Evolutionary conservation across 2,797 vertebrate species (phyloP), one percentile per base, ranked within the genome.

Genomic region (Sebastes oblongus): DNA sequence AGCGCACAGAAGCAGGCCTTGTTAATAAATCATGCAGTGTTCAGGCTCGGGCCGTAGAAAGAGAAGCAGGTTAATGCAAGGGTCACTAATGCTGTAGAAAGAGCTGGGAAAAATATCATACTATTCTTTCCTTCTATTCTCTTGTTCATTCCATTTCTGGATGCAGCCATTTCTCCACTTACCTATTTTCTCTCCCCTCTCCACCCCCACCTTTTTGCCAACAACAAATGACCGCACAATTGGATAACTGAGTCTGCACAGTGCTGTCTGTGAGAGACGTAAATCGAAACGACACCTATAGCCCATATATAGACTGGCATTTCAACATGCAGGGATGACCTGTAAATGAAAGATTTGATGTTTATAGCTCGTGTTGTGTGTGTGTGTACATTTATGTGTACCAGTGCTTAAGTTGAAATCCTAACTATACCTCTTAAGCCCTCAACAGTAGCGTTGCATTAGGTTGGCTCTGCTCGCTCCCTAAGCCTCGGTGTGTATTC

Each of bases 11-110:
- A 71, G 68, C 69, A 76, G 74, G 24, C 80, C 66, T 83, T 79
- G 80, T 92, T 88, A 92, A 91, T 93, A 93, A 91, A 92, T 90
- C 83, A 88, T 92, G 82, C 75, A 55, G 59, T 81, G 77, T 82
- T 92, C 73, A 64, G 74, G 55, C 72, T 80, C 58, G 32, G 72
- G 66, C 79, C 77, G 71, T 65, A 73, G 68, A 84, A 80, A 75
- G 69, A 84, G 86, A 92, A 83, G 80, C 70, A 42, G 92, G 83
- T 91, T 92, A 93, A 92, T 91, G 86, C 75, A 84, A 74, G 75
- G 93, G 91, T 91, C 92, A 88, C 86, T 86, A 90, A 90, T 90
- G 88, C 88, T 82, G 72, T 64, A 62, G 80, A 82, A 18, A 71
- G 66, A 82, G 81, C 67, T 25, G 27, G 39, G 34, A 2, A 77